phyloP scores from a whole-genome alignment of 1,140 invertebrate species.

The Bicyclus anynana region DNA sequence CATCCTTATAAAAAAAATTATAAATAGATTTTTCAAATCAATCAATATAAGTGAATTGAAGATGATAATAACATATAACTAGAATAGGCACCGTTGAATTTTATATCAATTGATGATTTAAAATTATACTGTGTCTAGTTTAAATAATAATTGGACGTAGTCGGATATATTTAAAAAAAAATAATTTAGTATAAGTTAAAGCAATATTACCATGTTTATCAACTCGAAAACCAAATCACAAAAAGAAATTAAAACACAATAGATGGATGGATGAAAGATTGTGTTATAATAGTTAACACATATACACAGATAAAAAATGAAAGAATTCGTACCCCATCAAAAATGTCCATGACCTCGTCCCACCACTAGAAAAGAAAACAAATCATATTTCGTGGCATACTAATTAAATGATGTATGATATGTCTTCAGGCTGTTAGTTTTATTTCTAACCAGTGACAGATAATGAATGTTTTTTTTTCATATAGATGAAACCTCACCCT shows the following conservation, averaged over 20 bases:
- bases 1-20: too few relatives aligned
- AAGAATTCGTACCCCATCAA: constrained; percentile 89
- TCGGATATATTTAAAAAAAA: constrained; percentile 10
- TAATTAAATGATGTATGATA: constrained; percentile 9
- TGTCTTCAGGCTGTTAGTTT: constrained; percentile 35
- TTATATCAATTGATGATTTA: too few relatives aligned
- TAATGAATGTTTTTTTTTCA: neutral
- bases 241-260: constrained; percentile 10
- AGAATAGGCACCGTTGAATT: too few relatives aligned
- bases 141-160: neutral
- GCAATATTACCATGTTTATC: too few relatives aligned
- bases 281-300: constrained; percentile 37
- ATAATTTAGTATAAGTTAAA: neutral
- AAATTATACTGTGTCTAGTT: neutral
- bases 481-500: constrained; percentile 6
- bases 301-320: constrained; percentile 54
- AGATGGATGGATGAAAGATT: constrained; percentile 10
- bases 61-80: too few relatives aligned
- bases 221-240: constrained; percentile 8
- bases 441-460: constrained; percentile 9
- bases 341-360: constrained; percentile 95
- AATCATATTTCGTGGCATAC: constrained; percentile 55
- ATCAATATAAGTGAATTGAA: too few relatives aligned
- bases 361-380: constrained; percentile 92
- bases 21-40: too few relatives aligned